Percentiles rank a stretch among this genome's conserved stretches.
These are phyloP conservation scores for Falcunculus frontatus DNA, from an alignment of 2,113 vertebrate species.

Conservation along the genomic window DNA sequence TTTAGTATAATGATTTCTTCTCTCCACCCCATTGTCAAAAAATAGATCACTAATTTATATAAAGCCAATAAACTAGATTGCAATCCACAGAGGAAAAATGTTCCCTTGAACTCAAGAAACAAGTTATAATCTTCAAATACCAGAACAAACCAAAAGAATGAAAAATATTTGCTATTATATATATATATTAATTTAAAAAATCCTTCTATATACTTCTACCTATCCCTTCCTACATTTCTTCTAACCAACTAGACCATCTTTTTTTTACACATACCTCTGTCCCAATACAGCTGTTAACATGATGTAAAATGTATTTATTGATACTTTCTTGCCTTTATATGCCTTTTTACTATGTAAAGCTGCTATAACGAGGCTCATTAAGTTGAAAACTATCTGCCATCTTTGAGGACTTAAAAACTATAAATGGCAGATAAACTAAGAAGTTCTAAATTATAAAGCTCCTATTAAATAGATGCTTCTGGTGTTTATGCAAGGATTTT, in stretches of 20 bases:
- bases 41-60: not conserved
- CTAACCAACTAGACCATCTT: not conserved
- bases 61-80: not conserved
- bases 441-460: not conserved
- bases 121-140: not conserved
- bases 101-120: not conserved
- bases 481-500: not conserved
- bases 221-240: not conserved
- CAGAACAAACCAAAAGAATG: not conserved
- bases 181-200: not conserved
- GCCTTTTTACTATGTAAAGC: not conserved
- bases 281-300: not conserved
- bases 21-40: not conserved
- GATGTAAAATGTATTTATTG: not conserved
- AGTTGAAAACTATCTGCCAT: not conserved
- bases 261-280: not conserved
- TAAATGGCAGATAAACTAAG: not conserved
- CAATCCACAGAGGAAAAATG: not conserved
- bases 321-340: not conserved
- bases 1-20: not conserved
- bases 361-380: not conserved
- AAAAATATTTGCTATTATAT: not conserved
- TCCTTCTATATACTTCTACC: not conserved
- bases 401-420: not conserved
- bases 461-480: not conserved